Evolutionary conservation across 2,113 vertebrate species (phyloP), one percentile per base, ranked within the genome.

Genomic region (Salvelinus sp.): DNA sequence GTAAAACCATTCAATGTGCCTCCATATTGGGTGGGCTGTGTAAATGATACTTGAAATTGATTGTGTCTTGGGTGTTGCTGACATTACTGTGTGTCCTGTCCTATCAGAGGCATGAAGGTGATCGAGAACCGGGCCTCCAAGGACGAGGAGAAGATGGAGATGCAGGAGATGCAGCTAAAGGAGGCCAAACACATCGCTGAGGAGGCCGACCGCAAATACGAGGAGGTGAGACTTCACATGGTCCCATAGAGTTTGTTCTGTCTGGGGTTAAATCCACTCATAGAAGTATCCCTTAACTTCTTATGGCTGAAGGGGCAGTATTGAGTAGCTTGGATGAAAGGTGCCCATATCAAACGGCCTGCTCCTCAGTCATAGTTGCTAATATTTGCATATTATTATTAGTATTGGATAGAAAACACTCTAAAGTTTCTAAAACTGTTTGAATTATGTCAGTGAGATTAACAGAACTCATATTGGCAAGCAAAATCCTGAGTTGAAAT

Each of bases 71-170:
- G 16, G 20, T 47, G 7, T 18, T 10, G 47, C 23, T 25, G 20
- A 23, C 22, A 64, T 20, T 13, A 10, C 2, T n/a, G 16, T 9
- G 47, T 76, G 72, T 76, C n/a, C 33, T 73, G 62, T 63, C 58
- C 60, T 3, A 57, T 54, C 91, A 99, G 98, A 90, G 98, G 98
- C 27, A 99, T 99, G 97, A 99, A 99, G 87, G 97, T 99, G 72
- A 99, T 99, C 1, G 98, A 99, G 86, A 99, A 98, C 93, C 93
- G 98, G 74, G 98, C 98, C 4, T 95, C 95, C 94, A 99, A 99
- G 89, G 98, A 99, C 0, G 97, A 99, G 89, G 98, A 99, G 91
- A 99, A 98, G 85, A 99, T 99, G 98, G 98, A 99, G 86, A 97
- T 99, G 58, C 97, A 98, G 86, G 98, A 99, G 88, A 95, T 98